Percentiles rank a stretch among this genome's conserved stretches.
phyloP scores from a whole-genome alignment of 2,888 invertebrate genomes.

The Folsomia candida region DNA sequence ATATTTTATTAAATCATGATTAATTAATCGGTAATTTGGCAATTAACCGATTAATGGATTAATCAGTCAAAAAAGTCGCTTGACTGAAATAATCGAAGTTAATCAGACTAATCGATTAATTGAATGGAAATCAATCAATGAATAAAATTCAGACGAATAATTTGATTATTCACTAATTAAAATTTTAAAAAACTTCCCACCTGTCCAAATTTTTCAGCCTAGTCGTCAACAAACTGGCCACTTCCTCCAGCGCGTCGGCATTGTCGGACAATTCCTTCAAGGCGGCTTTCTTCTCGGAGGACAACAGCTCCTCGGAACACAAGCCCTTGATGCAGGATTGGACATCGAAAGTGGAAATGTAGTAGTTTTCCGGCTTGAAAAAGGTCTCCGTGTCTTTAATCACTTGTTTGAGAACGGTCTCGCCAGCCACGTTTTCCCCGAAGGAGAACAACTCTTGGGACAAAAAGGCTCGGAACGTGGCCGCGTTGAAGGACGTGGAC shows the following conservation, averaged over 20 bases:
- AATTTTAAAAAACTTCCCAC: too few relatives aligned
- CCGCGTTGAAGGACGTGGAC: too few relatives aligned
- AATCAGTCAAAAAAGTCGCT: too few relatives aligned
- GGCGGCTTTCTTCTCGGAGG: slow-evolving; percentile 24
- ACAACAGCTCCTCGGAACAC: slow-evolving; percentile 25
- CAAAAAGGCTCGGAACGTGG: slow-evolving; percentile 23
- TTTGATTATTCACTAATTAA: too few relatives aligned
- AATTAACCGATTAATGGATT: too few relatives aligned
- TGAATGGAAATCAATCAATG: too few relatives aligned
- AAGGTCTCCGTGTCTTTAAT: slow-evolving; percentile 11
- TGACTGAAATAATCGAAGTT: too few relatives aligned
- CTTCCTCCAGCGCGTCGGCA: slow-evolving; percentile 34
- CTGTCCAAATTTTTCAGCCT: slow-evolving; percentile 23
- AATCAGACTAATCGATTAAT: too few relatives aligned
- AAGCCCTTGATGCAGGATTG: slow-evolving; percentile 34
- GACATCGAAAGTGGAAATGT: slow-evolving; percentile 12
- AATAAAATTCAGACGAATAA: too few relatives aligned
- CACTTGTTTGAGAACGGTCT: slow-evolving; percentile 2
- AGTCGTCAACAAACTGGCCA: slow-evolving; percentile 32
- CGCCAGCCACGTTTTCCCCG: slow-evolving; percentile 17
- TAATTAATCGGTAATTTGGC: too few relatives aligned
- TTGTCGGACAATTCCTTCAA: slow-evolving; percentile 37
- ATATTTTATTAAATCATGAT: too few relatives aligned
- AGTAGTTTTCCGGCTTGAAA: slow-evolving; percentile 3
- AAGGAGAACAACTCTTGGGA: slow-evolving; percentile 21